Base-by-base conservation (phyloP, 2,888 invertebrate species). In the Drosophila robusta region DNA sequence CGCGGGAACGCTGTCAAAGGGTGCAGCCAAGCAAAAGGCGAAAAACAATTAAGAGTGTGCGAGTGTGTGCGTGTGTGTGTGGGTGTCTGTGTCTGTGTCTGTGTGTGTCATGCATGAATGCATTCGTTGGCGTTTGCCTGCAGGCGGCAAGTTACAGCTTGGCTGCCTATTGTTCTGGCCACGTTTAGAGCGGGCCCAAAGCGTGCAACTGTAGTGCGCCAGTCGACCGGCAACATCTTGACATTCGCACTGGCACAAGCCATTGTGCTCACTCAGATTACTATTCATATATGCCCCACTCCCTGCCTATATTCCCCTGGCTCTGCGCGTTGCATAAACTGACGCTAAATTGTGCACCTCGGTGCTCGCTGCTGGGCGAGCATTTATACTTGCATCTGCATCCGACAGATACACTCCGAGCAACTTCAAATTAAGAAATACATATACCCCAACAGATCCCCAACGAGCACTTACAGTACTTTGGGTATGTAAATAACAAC, bases 11-110 rank as follows among this genome's bases (percentile, higher is more conserved):
- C 46, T 46, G 70, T 61, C 67, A 86, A 83, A 76, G 80, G 75
- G 56, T 52, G 62, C 86, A 80, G 78, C 68, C 78, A 69, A 74
- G 70, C 70, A 86, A 73, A 70, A 67, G 70, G 78, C 75, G 68
- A 80, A 72, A 78, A 80, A 87, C 87, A 87, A 85, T 85, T 83
- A 84, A 66, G 57, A 12, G 49, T 36, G 57, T 16, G 46, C 39
- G 47, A n/a, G 26, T 38, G 47, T 51, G 49, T 24, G 64, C 60
- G 42, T 39, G 38, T 46, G 58, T 55, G 58, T 55, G 18, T 18
- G 18, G 1, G 18, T 18, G 18, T 18, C 18, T 18, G 18, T 18
- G 18, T 18, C 18, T 18, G 18, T 18, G 61, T 11, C 24, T 50
- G 52, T 57, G 55, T 39, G 32, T 39, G 58, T 58, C 67, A 66